A percentile compares a stretch with the other conserved stretches of the same genome.
Conservation (phyloP, 1,140 invertebrate genomes). For the Aleiodes sp. region DNA sequence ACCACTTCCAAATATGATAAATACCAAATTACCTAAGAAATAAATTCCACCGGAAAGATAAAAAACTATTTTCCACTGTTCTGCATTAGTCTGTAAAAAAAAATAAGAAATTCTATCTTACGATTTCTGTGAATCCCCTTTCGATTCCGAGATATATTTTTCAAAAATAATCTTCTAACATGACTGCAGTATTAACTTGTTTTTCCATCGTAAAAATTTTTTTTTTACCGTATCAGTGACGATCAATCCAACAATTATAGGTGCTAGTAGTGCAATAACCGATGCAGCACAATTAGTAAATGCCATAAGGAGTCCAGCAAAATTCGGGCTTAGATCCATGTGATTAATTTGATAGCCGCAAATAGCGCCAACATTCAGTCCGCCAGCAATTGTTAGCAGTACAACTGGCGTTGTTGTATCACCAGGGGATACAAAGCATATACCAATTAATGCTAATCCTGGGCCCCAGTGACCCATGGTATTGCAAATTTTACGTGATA, state of each 20-base stretch:
- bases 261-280: conserved; percentile 61
- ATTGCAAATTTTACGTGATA: conserved; percentile 73
- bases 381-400: conserved; percentile 69
- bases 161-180: too few relatives aligned
- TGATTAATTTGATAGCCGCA: conserved; percentile 71
- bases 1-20: conserved; percentile 21
- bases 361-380: conserved; percentile 69
- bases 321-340: conserved; percentile 75
- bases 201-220: too few relatives aligned
- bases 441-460: conserved; percentile 57
- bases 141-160: too few relatives aligned
- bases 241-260: conserved; percentile 60
- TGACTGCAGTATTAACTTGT: too few relatives aligned
- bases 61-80: conserved; percentile 24
- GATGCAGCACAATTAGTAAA: conserved; percentile 74
- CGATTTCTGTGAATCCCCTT: too few relatives aligned
- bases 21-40: conserved; percentile 30
- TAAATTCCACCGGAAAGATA: conserved; percentile 21
- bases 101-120: background rate
- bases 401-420: conserved; percentile 51
- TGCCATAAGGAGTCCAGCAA: conserved; percentile 73
- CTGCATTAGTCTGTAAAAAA: conserved; percentile 4
- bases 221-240: conserved; percentile 49
- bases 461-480: conserved; percentile 68
- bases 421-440: conserved; percentile 48